Conservation (phyloP, 92 coral and sea anemone species). For the Parazoanthus swiftii region DNA sequence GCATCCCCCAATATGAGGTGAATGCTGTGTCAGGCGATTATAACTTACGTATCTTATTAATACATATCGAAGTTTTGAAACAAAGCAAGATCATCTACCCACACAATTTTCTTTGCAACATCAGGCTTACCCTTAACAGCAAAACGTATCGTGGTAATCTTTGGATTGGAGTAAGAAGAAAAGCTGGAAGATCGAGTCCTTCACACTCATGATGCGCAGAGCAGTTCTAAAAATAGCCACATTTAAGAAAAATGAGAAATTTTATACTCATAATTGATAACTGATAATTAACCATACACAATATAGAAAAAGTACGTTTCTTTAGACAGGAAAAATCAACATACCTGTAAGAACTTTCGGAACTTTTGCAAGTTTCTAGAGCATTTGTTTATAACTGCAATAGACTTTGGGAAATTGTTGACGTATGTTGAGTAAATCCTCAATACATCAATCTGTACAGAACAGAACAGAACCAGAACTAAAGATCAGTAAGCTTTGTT, state of each 20-base stretch:
- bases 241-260: not conserved
- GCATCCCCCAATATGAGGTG: not conserved
- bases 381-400: slow-evolving; percentile 89
- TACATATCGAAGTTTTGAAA: too few relatives aligned
- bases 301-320: not conserved
- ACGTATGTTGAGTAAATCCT: slow-evolving; percentile 93
- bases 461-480: not conserved
- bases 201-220: slow-evolving; percentile 80
- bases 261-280: not conserved
- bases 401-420: slow-evolving; percentile 93
- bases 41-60: too few relatives aligned
- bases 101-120: too few relatives aligned
- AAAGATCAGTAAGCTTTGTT: not conserved
- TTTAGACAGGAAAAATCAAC: not conserved
- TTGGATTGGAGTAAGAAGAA: slow-evolving; percentile 95
- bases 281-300: not conserved
- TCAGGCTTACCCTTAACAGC: slow-evolving; percentile 75
- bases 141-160: slow-evolving; percentile 95
- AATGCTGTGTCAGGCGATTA: not conserved
- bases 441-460: slow-evolving; percentile 81
- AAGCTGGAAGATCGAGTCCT: slow-evolving; percentile 87
- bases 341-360: slow-evolving; percentile 83
- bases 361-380: slow-evolving; percentile 91
- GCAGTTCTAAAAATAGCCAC: slow-evolving; percentile 62
- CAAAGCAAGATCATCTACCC: too few relatives aligned